Conservation (phyloP, 1,140 invertebrate species). For the Cotesia typhae region DNA sequence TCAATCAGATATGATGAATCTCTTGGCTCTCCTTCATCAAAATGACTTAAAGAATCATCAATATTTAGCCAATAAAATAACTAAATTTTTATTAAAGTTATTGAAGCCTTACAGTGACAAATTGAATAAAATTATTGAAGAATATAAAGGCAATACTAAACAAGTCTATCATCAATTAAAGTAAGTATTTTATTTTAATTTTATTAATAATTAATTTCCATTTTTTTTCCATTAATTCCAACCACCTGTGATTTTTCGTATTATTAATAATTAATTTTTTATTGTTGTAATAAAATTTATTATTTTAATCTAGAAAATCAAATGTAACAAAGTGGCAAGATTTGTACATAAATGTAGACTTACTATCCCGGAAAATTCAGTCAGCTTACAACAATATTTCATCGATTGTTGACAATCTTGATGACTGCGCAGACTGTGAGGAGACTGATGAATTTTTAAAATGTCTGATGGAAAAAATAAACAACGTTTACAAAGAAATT, state of each 20-base stretch:
- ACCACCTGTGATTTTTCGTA: no score
- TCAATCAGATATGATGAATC: slow-evolving; percentile 58
- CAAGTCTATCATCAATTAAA: slow-evolving; percentile 45
- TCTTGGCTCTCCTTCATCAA: slow-evolving; percentile 52
- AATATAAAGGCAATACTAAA: slow-evolving; percentile 44
- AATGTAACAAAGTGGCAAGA: slow-evolving; percentile 55
- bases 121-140: slow-evolving; percentile 45
- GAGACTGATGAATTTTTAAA: slow-evolving; percentile 39
- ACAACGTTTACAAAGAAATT: slow-evolving; percentile 53
- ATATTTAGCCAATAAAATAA: slow-evolving; percentile 42
- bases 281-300: slow-evolving; percentile 15
- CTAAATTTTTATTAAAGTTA: slow-evolving; percentile 40
- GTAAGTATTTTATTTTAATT: slow-evolving; percentile 38
- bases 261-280: slow-evolving; percentile 14
- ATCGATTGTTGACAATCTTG: slow-evolving; percentile 52
- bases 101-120: slow-evolving; percentile 41
- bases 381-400: slow-evolving; percentile 49
- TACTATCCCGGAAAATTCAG: slow-evolving; percentile 57
- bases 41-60: slow-evolving; percentile 39
- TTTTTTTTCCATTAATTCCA: no score
- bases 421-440: slow-evolving; percentile 42
- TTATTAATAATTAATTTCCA: background rate
- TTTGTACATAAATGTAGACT: slow-evolving; percentile 55
- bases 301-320: slow-evolving; percentile 40
- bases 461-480: slow-evolving; percentile 46